Percentiles rank a stretch among this genome's conserved stretches.
phyloP scores from a whole-genome alignment of 2,888 invertebrate genomes.

The Lasioglossum zephyrum region DNA sequence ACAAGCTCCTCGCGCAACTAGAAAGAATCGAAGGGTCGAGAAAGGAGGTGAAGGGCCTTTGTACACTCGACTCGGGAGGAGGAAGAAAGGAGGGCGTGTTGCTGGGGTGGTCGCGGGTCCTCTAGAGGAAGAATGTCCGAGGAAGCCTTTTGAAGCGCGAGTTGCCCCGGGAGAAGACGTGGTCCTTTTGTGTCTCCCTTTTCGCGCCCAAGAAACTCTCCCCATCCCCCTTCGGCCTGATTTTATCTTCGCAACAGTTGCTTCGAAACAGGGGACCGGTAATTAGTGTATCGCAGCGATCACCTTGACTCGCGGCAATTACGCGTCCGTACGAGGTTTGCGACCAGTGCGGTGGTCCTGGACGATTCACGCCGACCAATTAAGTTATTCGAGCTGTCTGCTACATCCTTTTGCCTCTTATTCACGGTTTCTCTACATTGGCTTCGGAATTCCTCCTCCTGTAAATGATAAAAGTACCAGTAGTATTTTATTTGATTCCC shows the following conservation, averaged over 20 bases:
- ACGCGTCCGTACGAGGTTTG: not conserved
- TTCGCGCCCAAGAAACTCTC: conserved; percentile 24
- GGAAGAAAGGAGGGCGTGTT: conserved; percentile 38
- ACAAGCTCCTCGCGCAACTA: not conserved
- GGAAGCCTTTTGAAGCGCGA: conserved; percentile 41
- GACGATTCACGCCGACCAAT: conserved; percentile 6
- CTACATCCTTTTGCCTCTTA: not conserved
- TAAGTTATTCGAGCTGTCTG: not conserved
- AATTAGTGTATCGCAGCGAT: conserved; percentile 50
- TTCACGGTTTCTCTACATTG: not conserved
- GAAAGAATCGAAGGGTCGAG: conserved; percentile 23
- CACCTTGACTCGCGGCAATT: conserved; percentile 51
- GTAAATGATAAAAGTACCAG: not conserved
- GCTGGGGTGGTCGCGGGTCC: conserved; percentile 23
- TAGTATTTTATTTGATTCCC: too few relatives aligned
- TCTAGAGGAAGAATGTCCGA: conserved; percentile 46
- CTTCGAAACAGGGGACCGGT: conserved; percentile 12
- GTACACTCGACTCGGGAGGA: conserved; percentile 16
- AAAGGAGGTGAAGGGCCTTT: not conserved
- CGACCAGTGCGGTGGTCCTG: not conserved
- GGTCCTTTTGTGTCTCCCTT: conserved; percentile 25
- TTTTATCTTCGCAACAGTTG: conserved; percentile 51
- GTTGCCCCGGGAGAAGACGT: conserved; percentile 27
- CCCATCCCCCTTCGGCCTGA: not conserved
- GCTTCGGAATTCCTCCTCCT: not conserved